phyloP scores from a whole-genome alignment of 2,113 vertebrate species.

The Alces alces region DNA sequence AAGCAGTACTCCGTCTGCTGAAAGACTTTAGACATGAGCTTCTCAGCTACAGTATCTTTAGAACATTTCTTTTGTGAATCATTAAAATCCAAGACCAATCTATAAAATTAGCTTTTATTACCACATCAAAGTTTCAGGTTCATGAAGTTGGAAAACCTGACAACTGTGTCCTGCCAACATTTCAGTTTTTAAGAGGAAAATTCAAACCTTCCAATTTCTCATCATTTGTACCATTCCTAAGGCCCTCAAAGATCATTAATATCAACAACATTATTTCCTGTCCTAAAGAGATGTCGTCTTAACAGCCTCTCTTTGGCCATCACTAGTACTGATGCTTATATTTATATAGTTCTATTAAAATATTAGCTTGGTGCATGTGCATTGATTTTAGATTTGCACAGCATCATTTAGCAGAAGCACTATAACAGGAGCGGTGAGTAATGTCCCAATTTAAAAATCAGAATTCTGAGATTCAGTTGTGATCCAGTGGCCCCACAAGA shows the following conservation, averaged over 20 bases:
- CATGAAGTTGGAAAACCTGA: conserved; percentile 19
- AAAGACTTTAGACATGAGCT: not conserved
- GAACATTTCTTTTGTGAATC: not conserved
- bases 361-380: not conserved
- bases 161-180: not conserved
- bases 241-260: not conserved
- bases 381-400: not conserved
- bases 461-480: not conserved
- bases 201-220: not conserved
- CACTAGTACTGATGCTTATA: not conserved
- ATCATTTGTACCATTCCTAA: not conserved
- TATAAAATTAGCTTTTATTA: conserved; percentile 31
- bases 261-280: not conserved
- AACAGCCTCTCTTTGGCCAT: not conserved
- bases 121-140: conserved; percentile 32
- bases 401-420: not conserved
- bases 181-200: conserved; percentile 36
- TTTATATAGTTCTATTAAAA: conserved; percentile 31
- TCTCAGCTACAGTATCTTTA: not conserved
- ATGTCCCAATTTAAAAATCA: conserved; percentile 48
- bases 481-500: not conserved
- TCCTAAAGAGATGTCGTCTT: not conserved
- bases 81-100: conserved; percentile 25
- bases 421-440: not conserved
- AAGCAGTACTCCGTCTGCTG: no score